Percentiles rank a stretch among this genome's conserved stretches.
Evolutionary conservation across 2,797 vertebrate genomes (phyloP).

Genomic region (Austrolebias charrua): DNA sequence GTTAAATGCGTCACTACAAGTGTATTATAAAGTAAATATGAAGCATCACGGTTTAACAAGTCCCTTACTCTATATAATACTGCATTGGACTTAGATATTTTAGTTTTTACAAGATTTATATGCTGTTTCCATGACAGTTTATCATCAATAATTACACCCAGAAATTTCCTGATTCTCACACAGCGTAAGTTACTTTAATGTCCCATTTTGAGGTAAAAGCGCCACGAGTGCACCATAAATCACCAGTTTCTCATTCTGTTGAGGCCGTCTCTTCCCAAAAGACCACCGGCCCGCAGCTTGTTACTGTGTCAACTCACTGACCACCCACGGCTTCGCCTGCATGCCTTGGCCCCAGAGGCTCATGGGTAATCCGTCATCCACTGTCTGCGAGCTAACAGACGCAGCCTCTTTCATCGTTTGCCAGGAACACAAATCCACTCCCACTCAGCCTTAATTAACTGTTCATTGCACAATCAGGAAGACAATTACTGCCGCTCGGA

Average conservation of each 20-base stretch:
- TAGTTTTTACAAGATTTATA: too few species aligned
- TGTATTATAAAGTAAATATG: too few species aligned
- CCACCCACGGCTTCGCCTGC: constrained; percentile 40
- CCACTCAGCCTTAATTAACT: constrained; percentile 39
- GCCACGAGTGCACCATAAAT: constrained; percentile 27
- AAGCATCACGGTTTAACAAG: too few species aligned
- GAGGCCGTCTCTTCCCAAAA: constrained; percentile 35
- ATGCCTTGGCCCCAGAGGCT: constrained; percentile 41
- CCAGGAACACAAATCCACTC: constrained; percentile 39
- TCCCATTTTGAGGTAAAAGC: constrained; percentile 4
- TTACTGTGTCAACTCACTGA: constrained; percentile 38
- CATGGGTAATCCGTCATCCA: constrained; percentile 46
- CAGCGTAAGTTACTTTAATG: constrained; percentile 25
- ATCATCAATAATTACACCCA: too few species aligned
- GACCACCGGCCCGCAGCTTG: constrained; percentile 39
- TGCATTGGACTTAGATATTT: too few species aligned
- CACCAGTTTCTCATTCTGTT: constrained; percentile 33
- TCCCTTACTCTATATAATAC: too few species aligned
- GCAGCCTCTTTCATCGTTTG: constrained; percentile 25
- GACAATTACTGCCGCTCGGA: constrained; percentile 5
- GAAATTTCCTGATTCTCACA: constrained; percentile 5
- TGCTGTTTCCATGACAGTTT: too few species aligned
- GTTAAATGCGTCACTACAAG: too few species aligned
- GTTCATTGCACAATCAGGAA: constrained; percentile 17
- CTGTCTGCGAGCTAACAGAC: constrained; percentile 19